Evolutionary conservation across 1,140 invertebrate species (phyloP).

Genomic region (Oryctes rhinoceros): DNA sequence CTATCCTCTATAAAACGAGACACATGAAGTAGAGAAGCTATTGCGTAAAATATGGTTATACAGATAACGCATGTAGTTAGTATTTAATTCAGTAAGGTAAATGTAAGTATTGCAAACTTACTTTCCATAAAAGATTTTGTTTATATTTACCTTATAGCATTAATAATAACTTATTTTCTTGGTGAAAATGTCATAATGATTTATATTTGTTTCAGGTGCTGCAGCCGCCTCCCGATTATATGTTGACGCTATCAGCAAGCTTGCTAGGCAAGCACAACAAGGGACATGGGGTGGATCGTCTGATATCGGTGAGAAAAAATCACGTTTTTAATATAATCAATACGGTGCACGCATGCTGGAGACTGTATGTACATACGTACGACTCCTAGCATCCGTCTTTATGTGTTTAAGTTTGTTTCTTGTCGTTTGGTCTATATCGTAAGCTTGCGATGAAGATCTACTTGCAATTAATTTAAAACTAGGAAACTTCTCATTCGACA

Average conservation of each 20-base stretch:
- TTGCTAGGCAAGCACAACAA: conserved; percentile 87
- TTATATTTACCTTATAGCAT: too few relatives aligned
- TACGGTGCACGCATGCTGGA: not conserved
- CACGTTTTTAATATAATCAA: conserved; percentile 18
- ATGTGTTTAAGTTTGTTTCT: conserved; percentile 32
- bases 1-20: too few relatives aligned
- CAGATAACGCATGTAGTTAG: too few relatives aligned
- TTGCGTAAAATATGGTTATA: too few relatives aligned
- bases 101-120: too few relatives aligned
- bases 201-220: conserved; percentile 72
- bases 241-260: conserved; percentile 85
- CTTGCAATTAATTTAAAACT: conserved; percentile 10
- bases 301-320: conserved; percentile 80
- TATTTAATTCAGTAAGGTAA: too few relatives aligned
- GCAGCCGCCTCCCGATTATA: conserved; percentile 86
- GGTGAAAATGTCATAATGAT: conserved; percentile 32
- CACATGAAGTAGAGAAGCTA: too few relatives aligned
- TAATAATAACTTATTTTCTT: too few relatives aligned
- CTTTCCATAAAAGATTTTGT: too few relatives aligned
- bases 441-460: conserved; percentile 17
- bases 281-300: conserved; percentile 87
- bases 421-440: conserved; percentile 4
- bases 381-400: not conserved
- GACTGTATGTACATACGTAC: not conserved
- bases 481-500: conserved; percentile 16